Evolutionary conservation across 2,888 invertebrate species (phyloP), one percentile per base, ranked within the genome.

Genomic region (Blera fallax): DNA sequence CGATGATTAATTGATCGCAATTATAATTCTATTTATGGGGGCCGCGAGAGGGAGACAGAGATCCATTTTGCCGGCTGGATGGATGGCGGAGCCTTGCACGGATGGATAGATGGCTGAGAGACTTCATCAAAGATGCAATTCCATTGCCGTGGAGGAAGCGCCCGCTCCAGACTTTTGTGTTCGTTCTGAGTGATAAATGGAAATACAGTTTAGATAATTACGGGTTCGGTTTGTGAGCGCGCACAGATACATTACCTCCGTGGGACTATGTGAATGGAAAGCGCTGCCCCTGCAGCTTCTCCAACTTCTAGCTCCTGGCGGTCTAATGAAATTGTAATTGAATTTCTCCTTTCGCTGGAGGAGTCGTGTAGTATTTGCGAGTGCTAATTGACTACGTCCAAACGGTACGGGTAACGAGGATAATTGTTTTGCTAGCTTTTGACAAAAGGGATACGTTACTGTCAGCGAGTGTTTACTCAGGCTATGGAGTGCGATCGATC

Each of bases 1-100:
- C 89, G 88, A 89, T 90, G 90, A 90, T 89, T 89, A 89, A 89
- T 90, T 89, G 89, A 70, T 87, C 87, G 88, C 88, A 89, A 90
- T 89, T 90, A 89, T 88, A 89, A 89, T 89, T 89, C 89, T 90
- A 89, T 90, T 90, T 89, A 89, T 88, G 89, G 88, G 83, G 69
- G 73, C 72, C 34, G 80, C 72, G 69, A 58, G 87, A 72, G 80
- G 70, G 81, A 73, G 67, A 80, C 60, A 24, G 50, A 56, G 69
- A 58, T 72, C 52, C 70, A 64, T 74, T 77, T 77, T 77, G 62
- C 37, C 50, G 10, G 64, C n/a, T 60, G 45, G 58, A 67, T 64
- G 50, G 76, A 77, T 72, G 64, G 14, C 21, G 32, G 43, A 21
- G 16, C 29, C 32, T 16, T 24, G 14, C 43, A 76, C 37, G 54